These are phyloP conservation scores for Tachysurus fulvidraco DNA, from an alignment of 2,113 vertebrate genomes.

Conservation along the genomic window DNA sequence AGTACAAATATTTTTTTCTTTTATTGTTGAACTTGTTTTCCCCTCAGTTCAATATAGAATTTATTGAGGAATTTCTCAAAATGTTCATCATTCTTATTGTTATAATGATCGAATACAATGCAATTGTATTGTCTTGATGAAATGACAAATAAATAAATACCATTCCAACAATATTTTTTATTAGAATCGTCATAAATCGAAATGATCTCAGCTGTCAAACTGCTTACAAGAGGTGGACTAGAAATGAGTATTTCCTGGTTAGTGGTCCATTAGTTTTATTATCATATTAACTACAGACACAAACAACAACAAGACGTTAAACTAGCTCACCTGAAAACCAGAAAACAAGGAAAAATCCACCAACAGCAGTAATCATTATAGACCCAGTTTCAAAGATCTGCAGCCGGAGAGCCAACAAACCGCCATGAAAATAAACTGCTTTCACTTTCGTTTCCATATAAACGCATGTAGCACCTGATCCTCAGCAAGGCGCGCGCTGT, in stretches of 20 bases:
- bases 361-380: constrained; percentile 37
- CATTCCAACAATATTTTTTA: not conserved
- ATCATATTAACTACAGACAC: not conserved
- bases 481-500: not conserved
- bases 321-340: constrained; percentile 35
- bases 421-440: constrained; percentile 40
- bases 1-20: too few relatives aligned
- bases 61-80: not conserved
- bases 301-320: not conserved
- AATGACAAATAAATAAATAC: not conserved
- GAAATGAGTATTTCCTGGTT: not conserved
- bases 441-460: constrained; percentile 71
- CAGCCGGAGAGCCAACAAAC: not conserved
- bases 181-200: not conserved
- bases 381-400: not conserved
- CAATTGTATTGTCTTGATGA: not conserved
- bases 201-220: not conserved
- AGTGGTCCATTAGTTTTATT: too few relatives aligned
- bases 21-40: not conserved
- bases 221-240: not conserved
- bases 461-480: too few relatives aligned
- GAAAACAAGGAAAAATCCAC: constrained; percentile 32
- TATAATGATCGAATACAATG: not conserved
- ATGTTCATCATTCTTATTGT: not conserved
- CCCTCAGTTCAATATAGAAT: too few relatives aligned